phyloP scores from a whole-genome alignment of 2,113 vertebrate species.

The Protobothrops mucrosquamatus region DNA sequence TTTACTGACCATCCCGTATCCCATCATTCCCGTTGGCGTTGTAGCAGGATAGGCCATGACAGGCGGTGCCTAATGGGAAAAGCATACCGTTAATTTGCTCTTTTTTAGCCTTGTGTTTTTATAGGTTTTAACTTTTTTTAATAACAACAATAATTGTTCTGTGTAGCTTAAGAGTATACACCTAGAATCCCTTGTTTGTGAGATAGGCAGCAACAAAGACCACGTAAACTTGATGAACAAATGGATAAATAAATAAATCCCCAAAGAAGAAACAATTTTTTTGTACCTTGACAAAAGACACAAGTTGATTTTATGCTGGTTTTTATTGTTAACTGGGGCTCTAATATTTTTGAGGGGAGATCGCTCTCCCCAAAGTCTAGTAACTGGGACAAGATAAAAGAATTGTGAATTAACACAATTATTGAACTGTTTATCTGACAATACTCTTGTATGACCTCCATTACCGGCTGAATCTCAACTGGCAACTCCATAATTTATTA shows the following conservation, averaged over 20 bases:
- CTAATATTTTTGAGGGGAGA: neutral
- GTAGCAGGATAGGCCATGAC: slow-evolving; percentile 95
- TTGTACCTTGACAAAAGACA: neutral
- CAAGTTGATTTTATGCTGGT: neutral
- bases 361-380: neutral
- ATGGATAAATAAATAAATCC: slow-evolving; percentile 10
- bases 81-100: slow-evolving; percentile 27
- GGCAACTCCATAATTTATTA: neutral
- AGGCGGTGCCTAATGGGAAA: slow-evolving; percentile 82
- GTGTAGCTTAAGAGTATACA: neutral
- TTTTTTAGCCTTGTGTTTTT: neutral
- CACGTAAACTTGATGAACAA: neutral
- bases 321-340: neutral
- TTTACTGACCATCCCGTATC: slow-evolving; percentile 88
- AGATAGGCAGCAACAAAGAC: neutral
- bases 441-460: neutral
- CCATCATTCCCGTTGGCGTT: slow-evolving; percentile 92
- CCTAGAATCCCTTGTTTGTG: neutral
- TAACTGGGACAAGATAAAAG: neutral
- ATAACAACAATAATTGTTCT: neutral
- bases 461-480: neutral
- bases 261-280: slow-evolving; percentile 7
- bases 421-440: neutral
- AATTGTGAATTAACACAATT: neutral
- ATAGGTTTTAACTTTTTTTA: neutral